Base-by-base conservation (phyloP, 1,140 invertebrate genomes). In the Patella vulgata region DNA sequence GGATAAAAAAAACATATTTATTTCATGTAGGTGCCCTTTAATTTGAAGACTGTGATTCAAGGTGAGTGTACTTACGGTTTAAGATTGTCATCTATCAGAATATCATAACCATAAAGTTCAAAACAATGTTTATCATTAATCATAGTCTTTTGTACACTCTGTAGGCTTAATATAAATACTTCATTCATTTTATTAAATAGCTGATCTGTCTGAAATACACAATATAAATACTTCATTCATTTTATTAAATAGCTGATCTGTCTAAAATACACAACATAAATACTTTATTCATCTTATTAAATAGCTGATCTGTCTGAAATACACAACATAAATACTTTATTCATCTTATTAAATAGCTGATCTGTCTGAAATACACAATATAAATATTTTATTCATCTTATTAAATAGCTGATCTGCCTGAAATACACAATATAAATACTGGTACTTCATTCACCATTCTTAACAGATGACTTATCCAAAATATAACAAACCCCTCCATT, bases 101-200 rank as follows among this genome's bases (percentile, higher is more conserved):
- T 81, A 64, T 85, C 84, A 63, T 86, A 86, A 27, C 85, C 85
- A 58, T 85, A 86, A 23, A 86, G 63, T 61, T 87, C 85, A 70
- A 86, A 86, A 68, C 85, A 86, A 67, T 86, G 85, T 44, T 80
- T 80, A 70, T 86, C 85, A 71, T 86, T 79, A 61, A 84, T 76
- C 25, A 84, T 86, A 9, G 82, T 63, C 42, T 75, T 77, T 64
- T 82, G 78, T 27, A 81, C 80, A 60, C 80, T 82, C 44, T 77
- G 79, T 6, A 86, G 66, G 63, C 82, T 85, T 47, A 78, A 74
- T 19, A 86, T 77, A 42, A 86, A 79, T 14, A 86, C 83, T 8
- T 80, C 59, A 43, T 83, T 84, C 43, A 86, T 83, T n/a, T 77
- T 59, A 36, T 63, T 52, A 57, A 86, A 79, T 50, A 82, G 64